These are phyloP conservation scores for Dryas iulia DNA, from an alignment of 1,140 invertebrate species.

Conservation along the genomic window DNA sequence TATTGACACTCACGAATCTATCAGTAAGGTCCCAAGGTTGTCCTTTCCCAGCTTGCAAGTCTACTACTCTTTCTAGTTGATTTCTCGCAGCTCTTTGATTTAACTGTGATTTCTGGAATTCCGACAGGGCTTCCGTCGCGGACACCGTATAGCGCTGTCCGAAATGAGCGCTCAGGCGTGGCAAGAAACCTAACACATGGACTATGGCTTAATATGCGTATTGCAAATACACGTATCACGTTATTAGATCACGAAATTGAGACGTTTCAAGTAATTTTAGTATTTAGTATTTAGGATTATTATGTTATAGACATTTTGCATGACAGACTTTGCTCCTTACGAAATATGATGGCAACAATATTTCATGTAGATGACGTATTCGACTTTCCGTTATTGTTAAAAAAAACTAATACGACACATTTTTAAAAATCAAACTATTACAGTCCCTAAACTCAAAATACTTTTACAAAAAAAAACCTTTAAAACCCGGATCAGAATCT, in stretches of 20 bases:
- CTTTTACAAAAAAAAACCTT: too few species aligned
- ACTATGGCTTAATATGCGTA: conserved; percentile 6
- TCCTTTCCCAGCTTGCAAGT: conserved; percentile 80
- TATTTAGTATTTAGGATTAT: not conserved
- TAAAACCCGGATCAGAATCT: too few species aligned
- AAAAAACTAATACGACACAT: too few species aligned
- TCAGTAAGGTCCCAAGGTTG: conserved; percentile 82
- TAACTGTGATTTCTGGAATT: conserved; percentile 83
- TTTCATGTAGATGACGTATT: too few species aligned
- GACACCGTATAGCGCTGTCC: conserved; percentile 85
- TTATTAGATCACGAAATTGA: not conserved
- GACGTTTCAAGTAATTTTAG: not conserved
- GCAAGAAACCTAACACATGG: conserved; percentile 82
- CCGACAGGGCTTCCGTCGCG: conserved; percentile 84
- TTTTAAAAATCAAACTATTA: too few species aligned
- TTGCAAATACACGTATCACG: conserved; percentile 1
- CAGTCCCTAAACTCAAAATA: too few species aligned
- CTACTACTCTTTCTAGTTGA: conserved; percentile 79
- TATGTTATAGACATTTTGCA: too few species aligned
- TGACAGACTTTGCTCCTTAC: too few species aligned
- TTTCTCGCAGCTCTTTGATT: conserved; percentile 79
- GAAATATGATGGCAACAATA: too few species aligned
- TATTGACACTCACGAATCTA: conserved; percentile 79
- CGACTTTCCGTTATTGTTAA: too few species aligned
- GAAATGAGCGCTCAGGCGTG: conserved; percentile 81